Evolutionary conservation across 92 coral and sea anemone genomes (phyloP).

Genomic region (Epizoanthus illoricatus): DNA sequence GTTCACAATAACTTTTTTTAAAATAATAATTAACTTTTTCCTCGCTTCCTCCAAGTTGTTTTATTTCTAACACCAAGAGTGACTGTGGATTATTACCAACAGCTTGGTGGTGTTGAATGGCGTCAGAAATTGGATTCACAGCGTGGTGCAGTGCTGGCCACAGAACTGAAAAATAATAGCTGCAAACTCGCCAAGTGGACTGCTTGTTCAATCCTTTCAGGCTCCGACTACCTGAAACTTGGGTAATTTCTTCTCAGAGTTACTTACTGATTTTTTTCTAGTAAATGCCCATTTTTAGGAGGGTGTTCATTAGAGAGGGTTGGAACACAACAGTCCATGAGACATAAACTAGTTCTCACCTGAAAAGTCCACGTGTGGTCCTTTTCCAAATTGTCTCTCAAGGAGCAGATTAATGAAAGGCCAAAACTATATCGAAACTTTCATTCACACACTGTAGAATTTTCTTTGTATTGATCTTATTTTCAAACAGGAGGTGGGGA

Average conservation of each 20-base stretch:
- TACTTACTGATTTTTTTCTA: neutral
- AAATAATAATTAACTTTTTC: too few species aligned
- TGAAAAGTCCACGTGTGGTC: too few species aligned
- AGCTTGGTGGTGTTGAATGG: conserved; percentile 97
- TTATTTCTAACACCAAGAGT: neutral
- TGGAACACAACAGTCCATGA: too few species aligned
- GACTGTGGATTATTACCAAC: neutral
- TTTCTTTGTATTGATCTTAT: too few species aligned
- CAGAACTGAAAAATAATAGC: conserved; percentile 95
- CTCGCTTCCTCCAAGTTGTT: neutral
- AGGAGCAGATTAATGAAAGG: too few species aligned
- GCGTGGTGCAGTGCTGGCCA: conserved; percentile 98
- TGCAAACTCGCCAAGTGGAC: conserved; percentile 99
- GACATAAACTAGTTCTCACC: too few species aligned
- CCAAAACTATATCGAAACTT: too few species aligned
- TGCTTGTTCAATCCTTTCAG: conserved; percentile 79
- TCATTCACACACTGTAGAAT: too few species aligned
- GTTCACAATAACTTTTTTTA: too few species aligned
- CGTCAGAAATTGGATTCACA: conserved; percentile 97
- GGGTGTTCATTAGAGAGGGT: too few species aligned
- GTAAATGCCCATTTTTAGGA: neutral
- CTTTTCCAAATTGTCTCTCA: too few species aligned
- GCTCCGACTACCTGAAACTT: conserved; percentile 92
- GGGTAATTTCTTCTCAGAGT: conserved; percentile 55
- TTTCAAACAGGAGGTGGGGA: too few species aligned